phyloP scores from a whole-genome alignment of 2,113 vertebrate species.

The Vidua macroura region DNA sequence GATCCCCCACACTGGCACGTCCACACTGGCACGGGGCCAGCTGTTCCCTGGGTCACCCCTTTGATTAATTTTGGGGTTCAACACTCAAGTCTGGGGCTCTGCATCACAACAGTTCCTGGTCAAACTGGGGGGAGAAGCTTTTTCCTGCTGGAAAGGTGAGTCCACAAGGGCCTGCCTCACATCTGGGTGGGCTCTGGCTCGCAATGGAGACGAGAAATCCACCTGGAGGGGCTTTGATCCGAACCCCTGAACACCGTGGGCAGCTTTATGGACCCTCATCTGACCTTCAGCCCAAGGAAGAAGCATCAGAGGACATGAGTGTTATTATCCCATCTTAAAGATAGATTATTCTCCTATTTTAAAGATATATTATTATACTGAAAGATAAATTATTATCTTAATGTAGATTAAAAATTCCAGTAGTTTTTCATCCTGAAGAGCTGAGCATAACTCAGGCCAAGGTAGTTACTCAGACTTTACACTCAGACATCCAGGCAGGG shows the following conservation, averaged over 20 bases:
- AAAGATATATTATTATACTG: background rate
- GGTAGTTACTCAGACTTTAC: background rate
- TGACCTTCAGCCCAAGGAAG: background rate
- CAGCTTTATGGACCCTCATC: background rate
- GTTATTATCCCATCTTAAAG: background rate
- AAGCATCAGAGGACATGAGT: background rate
- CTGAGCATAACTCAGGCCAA: background rate
- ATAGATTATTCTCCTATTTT: background rate
- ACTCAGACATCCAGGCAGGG: background rate
- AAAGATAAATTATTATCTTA: background rate
- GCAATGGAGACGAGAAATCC: fast-evolving
- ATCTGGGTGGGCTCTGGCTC: background rate
- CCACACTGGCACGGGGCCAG: fast-evolving
- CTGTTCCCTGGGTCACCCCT: background rate
- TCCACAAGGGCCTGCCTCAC: fast-evolving
- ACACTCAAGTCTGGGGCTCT: background rate
- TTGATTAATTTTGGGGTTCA: background rate
- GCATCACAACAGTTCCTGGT: background rate
- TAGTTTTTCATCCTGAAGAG: background rate
- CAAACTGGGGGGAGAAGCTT: background rate
- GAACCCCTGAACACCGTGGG: fast-evolving
- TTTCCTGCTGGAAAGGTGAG: background rate
- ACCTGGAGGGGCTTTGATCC: background rate
- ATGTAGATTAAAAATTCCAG: background rate
- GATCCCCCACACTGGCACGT: background rate